Evolutionary conservation across 2,888 invertebrate species (phyloP), one percentile per base, ranked within the genome.

Genomic region (Euplexia lucipara): DNA sequence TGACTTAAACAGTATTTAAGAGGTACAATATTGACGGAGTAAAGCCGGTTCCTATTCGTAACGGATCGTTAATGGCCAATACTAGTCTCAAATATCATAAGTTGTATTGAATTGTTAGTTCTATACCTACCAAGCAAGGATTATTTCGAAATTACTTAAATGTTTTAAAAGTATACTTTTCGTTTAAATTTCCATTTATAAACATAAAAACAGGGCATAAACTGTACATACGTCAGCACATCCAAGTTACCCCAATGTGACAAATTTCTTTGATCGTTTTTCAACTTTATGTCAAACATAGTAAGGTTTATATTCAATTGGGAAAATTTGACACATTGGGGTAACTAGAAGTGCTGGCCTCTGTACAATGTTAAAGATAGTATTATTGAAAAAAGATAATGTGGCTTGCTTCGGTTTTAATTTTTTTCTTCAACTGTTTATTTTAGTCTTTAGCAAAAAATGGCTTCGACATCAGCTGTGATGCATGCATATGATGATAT

Each of bases 1-100:
- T 26, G 61, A 49, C 44, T n/a, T 45, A 0, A 30, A 16, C 72
- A 71, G 44, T 63, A 68, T 68, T 68, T 20, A 16, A 30, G 18
- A 34, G 20, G 37, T 63, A 73, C 34, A 48, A 34, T 37, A 12
- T 48, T 52, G 16, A 47, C n/a, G n/a, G 47, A 39, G 37, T 10
- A 49, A 22, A 4, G 0, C 7, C 8, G 3, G 18, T 22, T 18
- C 5, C 6, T 37, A 2, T 42, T 7, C 1, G 0, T n/a, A 10
- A 30, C 4, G 3, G 1, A 26, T 12, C 1, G 12, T 8, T 34
- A n/a, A 48, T 34, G 7, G 20, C 22, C 41, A 41, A 4, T 9
- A 16, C 9, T 5, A 18, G 22, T 22, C 16, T 30, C 22, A n/a
- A 9, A 34, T 42, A 61, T 2, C 20, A 30, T 35, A 42, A 41